Evolutionary conservation across 1,140 invertebrate species (phyloP).

Genomic region (Nasonia longicornis): DNA sequence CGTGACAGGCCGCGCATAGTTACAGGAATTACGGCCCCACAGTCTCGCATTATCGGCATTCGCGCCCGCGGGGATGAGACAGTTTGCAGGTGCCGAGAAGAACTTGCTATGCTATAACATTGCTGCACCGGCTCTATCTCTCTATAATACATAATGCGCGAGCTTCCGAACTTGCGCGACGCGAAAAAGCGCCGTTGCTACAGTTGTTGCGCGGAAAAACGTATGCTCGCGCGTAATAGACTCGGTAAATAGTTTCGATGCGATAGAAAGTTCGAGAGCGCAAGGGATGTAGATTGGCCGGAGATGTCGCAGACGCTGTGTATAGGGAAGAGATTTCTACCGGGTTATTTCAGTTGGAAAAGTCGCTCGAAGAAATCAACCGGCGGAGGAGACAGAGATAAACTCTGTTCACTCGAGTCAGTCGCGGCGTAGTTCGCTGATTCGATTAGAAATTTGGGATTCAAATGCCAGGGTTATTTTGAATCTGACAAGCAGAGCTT

Average conservation of each 20-base stretch:
- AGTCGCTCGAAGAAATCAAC: background rate
- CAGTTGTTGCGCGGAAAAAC: background rate
- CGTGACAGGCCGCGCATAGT: conserved; percentile 13
- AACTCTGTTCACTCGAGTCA: background rate
- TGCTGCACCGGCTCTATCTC: background rate
- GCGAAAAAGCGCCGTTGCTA: background rate
- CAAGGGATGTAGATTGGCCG: background rate
- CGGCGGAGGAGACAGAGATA: background rate
- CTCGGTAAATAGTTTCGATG: conserved; percentile 13
- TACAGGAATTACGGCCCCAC: conserved; percentile 9
- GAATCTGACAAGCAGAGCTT: too few species aligned
- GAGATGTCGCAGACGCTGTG: background rate
- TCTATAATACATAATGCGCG: background rate
- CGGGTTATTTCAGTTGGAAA: background rate
- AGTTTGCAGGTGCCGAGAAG: background rate
- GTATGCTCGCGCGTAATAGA: background rate
- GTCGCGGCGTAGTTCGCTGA: background rate
- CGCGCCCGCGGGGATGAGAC: conserved; percentile 3
- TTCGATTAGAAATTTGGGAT: background rate
- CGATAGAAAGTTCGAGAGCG: background rate
- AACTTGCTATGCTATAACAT: background rate
- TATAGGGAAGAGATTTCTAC: background rate
- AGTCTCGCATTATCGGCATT: conserved; percentile 16
- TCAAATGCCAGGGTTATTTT: background rate
- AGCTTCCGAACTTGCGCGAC: background rate